Base-by-base conservation (phyloP, 2,888 invertebrate genomes). In the Drosophila kokeensis region DNA sequence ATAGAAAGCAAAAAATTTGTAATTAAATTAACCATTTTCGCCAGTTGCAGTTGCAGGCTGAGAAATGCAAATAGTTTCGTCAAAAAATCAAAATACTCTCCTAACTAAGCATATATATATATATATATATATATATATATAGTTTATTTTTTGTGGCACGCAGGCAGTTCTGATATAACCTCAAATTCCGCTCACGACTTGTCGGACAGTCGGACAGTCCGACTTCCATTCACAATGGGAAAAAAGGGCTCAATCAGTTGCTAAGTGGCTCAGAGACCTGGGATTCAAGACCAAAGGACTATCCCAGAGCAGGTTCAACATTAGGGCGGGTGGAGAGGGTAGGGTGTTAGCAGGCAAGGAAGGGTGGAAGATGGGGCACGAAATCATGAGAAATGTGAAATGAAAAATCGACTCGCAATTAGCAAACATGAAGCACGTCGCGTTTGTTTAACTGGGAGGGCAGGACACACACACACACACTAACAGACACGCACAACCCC, bases 351-450 rank as follows among this genome's bases (percentile, higher is more conserved):
- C 0, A 13, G 24, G 53, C 52, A 52, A n/a, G 53, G 21, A 18
- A 34, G 40, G n/a, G 15, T 10, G 24, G 5, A 4, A 7, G 15
- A 15, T 18, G 11, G 42, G 15, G 7, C 45, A 50, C 1, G 79
- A 72, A 83, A 69, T 82, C 82, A 82, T 73, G 81, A 81, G 81
- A 86, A 81, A 83, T 82, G 82, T 77, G 89, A 86, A 90, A 90
- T 88, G 89, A 90, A 88, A 85, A 83, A 91, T 90, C 89, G 87
- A 88, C 83, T 83, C 81, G 82, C 89, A 90, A 89, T 89, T 91
- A 89, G 89, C 90, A 89, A 82, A 84, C 81, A 88, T 90, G 89
- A 90, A 87, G 81, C 83, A 84, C 77, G 81, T 79, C 73, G 75
- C 62, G 78, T 53, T 53, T 71, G 69, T 67, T 66, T 69, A 75